These are phyloP conservation scores for Neelides folsomi DNA, from an alignment of 2,888 invertebrate genomes.

Conservation along the genomic window DNA sequence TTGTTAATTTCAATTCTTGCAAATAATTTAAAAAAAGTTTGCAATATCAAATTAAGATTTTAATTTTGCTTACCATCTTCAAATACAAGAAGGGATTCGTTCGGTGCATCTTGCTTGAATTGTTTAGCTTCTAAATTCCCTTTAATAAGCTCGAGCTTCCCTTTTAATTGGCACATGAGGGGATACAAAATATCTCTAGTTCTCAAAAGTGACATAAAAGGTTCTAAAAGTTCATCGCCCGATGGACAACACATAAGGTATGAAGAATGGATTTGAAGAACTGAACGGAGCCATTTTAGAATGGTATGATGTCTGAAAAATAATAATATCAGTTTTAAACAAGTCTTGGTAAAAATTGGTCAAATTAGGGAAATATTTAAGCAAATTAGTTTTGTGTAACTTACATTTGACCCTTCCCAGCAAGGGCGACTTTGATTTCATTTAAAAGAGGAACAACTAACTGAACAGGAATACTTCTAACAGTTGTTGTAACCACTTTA, in stretches of 20 bases:
- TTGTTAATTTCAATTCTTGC: too few species aligned
- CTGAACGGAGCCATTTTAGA: conserved; percentile 47
- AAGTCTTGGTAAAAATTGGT: too few species aligned
- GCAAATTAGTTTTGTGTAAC: too few species aligned
- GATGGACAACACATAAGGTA: conserved; percentile 51
- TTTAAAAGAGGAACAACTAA: conserved; percentile 57
- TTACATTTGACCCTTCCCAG: conserved; percentile 56
- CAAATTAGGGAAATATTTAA: too few species aligned
- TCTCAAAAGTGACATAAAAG: conserved; percentile 47
- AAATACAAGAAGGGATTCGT: conserved; percentile 43
- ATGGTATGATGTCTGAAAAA: conserved; percentile 44
- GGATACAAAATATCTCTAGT: conserved; percentile 43
- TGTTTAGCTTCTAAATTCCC: conserved; percentile 42
- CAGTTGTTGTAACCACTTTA: conserved; percentile 56
- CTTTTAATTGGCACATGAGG: conserved; percentile 46
- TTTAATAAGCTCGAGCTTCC: conserved; percentile 48
- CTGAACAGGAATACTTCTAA: conserved; percentile 60
- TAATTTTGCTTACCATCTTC: conserved; percentile 39
- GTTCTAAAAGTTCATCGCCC: conserved; percentile 44
- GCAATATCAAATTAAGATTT: conserved; percentile 2
- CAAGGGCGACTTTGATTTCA: conserved; percentile 55
- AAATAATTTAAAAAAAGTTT: neutral
- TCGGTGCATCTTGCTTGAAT: conserved; percentile 39
- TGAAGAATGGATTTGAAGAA: conserved; percentile 48
- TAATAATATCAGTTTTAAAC: neutral